A percentile compares a stretch with the other conserved stretches of the same genome.
These are phyloP conservation scores for Triops longicaudatus DNA, from an alignment of 1,140 invertebrate genomes.

Conservation along the genomic window DNA sequence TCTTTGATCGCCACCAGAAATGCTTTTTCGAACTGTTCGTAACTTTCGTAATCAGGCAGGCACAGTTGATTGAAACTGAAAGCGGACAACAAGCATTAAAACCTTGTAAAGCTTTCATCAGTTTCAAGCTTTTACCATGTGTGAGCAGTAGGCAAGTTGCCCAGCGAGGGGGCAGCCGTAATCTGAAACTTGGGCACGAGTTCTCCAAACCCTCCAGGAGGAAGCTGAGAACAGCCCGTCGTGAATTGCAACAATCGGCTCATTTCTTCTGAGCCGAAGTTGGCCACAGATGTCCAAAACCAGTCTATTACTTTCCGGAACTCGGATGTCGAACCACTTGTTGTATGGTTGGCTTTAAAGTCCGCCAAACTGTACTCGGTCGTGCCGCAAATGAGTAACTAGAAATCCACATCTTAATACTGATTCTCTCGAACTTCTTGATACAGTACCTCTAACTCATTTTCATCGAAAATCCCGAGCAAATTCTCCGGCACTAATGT, in stretches of 20 bases:
- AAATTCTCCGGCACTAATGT: slow-evolving; percentile 78
- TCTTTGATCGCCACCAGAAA: slow-evolving; percentile 86
- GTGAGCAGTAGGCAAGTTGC: slow-evolving; percentile 83
- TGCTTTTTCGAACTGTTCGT: slow-evolving; percentile 85
- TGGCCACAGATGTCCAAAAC: slow-evolving; percentile 89
- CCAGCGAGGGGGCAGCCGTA: slow-evolving; percentile 76
- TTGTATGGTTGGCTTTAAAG: slow-evolving; percentile 75
- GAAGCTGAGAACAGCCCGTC: slow-evolving; percentile 71
- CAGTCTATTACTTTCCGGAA: slow-evolving; percentile 77
- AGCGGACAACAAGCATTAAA: slow-evolving; percentile 31
- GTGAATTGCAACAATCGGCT: slow-evolving; percentile 86
- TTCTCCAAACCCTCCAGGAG: slow-evolving; percentile 78
- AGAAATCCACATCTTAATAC: slow-evolving; percentile 35
- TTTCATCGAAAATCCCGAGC: slow-evolving; percentile 90
- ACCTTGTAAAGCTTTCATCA: neutral
- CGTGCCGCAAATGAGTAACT: slow-evolving; percentile 83
- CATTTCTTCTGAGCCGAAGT: slow-evolving; percentile 88
- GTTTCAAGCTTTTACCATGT: slow-evolving; percentile 57
- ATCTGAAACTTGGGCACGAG: slow-evolving; percentile 85
- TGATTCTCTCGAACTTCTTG: neutral
- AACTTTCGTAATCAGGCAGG: slow-evolving; percentile 86
- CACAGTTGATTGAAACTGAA: slow-evolving; percentile 90
- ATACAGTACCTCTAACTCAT: slow-evolving; percentile 77
- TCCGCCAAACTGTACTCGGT: slow-evolving; percentile 86
- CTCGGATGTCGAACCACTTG: slow-evolving; percentile 70